Base-by-base conservation (phyloP, 2,113 vertebrate species). In the Azemiops feae region DNA sequence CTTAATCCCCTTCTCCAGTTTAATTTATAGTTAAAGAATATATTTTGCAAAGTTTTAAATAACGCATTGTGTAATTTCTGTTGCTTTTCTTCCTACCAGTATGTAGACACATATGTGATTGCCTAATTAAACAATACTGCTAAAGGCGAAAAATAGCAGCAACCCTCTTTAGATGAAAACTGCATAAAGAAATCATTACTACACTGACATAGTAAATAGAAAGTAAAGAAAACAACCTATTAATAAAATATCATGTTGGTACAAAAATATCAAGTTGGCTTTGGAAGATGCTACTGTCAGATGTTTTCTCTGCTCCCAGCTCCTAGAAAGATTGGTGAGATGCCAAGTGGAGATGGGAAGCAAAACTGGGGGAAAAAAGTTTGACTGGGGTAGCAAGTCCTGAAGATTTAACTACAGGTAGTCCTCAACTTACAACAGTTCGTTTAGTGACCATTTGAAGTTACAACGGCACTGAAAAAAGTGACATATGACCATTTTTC, bases 11-110 rank as follows among this genome's bases (percentile, higher is more conserved):
- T 43, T 43, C 87, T 30, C 45, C 10, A 0, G 60, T 96, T 93
- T 90, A 54, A 57, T 95, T 93, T 89, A 16, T 95, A 94, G n/a
- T 74, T 94, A 64, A 89, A 30, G 39, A 87, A 95, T 96, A 74
- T 81, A 85, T 57, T 94, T 94, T 93, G 16, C 9, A 87, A 25
- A 92, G 45, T 95, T 96, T 96, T 92, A 94, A 96, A 96, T 93
- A 96, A 91, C 1, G 0, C 30, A 81, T 89, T 92, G 91, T 93
- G n/a, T 58, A 94, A 93, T 53, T 93, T 92, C 87, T 94, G 55
- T 92, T 58, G 34, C 58, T 87, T 93, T 11, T 55, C 50, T 50
- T 93, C n/a, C 88, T 47, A 34, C 52, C 43, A 91, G 89, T 60
- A 91, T 81, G n/a, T 22, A 94, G 92, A 95, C 27, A 69, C 20